Conservation (phyloP, 2,113 vertebrate species). For the Prionailurus viverrinus region DNA sequence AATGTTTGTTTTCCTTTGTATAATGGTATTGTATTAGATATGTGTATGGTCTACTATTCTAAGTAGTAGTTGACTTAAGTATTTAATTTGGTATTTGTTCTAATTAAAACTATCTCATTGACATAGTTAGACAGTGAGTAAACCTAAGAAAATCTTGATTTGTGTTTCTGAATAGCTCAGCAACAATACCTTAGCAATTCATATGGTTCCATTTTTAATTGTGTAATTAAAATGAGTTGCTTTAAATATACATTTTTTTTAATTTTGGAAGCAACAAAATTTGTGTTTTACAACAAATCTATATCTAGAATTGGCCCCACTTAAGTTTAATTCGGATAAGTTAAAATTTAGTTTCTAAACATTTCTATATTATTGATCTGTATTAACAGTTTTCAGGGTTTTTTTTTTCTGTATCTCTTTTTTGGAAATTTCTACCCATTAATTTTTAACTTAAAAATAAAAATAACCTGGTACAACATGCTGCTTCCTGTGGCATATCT, state of each 20-base stretch:
- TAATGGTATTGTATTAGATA: background rate
- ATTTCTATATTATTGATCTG: background rate
- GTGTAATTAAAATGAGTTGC: slow-evolving; percentile 18
- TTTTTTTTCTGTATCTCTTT: background rate
- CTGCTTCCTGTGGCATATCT: slow-evolving; percentile 18
- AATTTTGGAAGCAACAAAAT: background rate
- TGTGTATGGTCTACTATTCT: background rate
- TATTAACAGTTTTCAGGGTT: background rate
- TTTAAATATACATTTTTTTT: background rate
- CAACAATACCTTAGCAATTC: slow-evolving; percentile 46
- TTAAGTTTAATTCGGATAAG: slow-evolving; percentile 20
- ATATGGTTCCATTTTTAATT: background rate
- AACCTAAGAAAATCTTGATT: slow-evolving; percentile 16
- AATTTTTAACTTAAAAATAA: slow-evolving; percentile 54
- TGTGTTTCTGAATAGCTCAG: background rate
- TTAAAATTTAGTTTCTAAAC: background rate
- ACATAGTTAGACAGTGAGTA: background rate
- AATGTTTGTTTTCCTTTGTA: slow-evolving; percentile 38
- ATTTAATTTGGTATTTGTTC: slow-evolving; percentile 19
- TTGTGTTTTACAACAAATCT: slow-evolving; percentile 33
- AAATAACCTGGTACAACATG: background rate
- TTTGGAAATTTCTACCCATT: slow-evolving; percentile 22
- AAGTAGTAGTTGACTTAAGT: background rate
- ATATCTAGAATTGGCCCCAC: background rate
- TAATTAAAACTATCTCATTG: slow-evolving; percentile 40